Base-by-base conservation (phyloP, 2,113 vertebrate species). In the Mus pahari region DNA sequence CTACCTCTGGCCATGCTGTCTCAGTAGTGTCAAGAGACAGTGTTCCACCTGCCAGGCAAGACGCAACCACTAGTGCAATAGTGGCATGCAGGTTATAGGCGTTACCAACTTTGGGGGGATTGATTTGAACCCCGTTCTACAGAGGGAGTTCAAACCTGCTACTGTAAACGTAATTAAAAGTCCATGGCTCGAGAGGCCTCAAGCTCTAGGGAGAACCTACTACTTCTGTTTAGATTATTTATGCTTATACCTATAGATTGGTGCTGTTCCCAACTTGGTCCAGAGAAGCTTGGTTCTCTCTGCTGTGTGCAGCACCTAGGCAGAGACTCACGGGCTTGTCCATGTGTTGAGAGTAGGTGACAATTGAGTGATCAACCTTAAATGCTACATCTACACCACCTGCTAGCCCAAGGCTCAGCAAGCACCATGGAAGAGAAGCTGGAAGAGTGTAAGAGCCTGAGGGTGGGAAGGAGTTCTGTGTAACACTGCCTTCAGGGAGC, bases 21-120 rank as follows among this genome's bases (percentile, higher is more conserved):
- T 64, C 48, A 3, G 98, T 98, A 97, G 98, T 98, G 98, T 97
- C 58, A 83, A 83, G n/a, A 83, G n/a, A 83, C 24, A 39, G 17
- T 83, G 81, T 42, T 5, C 39, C 9, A 9, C 7, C 55, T 42
- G 13, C 58, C 97, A 28, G 58, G 24, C 14, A 83, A 83, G 58
- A 62, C 4, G 14, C 9, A 24, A 12, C 24, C 24, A 28, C n/a
- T 2, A 39, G 36, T 2, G 24, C 24, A 83, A 28, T 17, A 62
- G 36, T 42, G 81, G 58, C 81, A 42, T 8, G 55, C 24, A 62
- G 24, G 55, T 42, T 62, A 42, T 42, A 82, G n/a, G 58, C 12
- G 5, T 28, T 83, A 42, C 81, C 58, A 62, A 62, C n/a, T 33
- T 33, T 28, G 17, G 10, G 19, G 55, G 24, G 55, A 5, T 60